Evolutionary conservation across 37 sponge, comb jelly and placozoan genomes (phyloP), one percentile per base, ranked within the genome.

Genomic region (Ianthella basta): DNA sequence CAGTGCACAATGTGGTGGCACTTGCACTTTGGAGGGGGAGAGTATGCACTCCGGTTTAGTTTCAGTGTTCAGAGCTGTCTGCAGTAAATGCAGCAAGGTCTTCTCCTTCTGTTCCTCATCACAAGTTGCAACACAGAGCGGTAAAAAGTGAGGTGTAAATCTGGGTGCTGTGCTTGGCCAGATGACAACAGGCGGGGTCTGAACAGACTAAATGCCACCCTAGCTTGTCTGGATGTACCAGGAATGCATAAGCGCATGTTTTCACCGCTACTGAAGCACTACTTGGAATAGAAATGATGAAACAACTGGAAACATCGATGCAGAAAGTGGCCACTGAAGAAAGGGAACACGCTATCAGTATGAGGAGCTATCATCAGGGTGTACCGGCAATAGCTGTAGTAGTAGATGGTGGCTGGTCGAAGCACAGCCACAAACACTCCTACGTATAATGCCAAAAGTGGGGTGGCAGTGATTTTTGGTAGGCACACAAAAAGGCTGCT

Each of bases 181-280:
- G 25, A 90, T 90, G 90, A 0, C 79, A 16, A 81, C 83, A 15
- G 86, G 90, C n/a, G 90, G 83, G 86, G 90, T 1, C 86, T 80
- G 27, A 53, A 77, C 21, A 50, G 29, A 37, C 74, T 90, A 25
- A 33, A 85, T 35, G 70, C 68, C 13, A 61, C 89, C n/a, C 18
- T 89, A 59, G 40, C 80, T 73, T 14, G 16, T 6, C 38, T 86
- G 35, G 88, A 82, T 27, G 77, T 89, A 0, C 89, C 85, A 54
- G 85, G 79, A 37, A 89, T 89, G 85, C 4, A 77, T 19, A 83
- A 80, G 60, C 15, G 80, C 0, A 79, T 24, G 15, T 89, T 89
- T 57, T 60, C 35, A 25, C 50, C 8, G 50, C 8, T 3, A 44
- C 82, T n/a, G 85, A 89, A 73, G 18, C 33, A 27, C 36, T 65